Evolutionary conservation across 2,113 vertebrate genomes (phyloP).

Genomic region (Ciconia boyciana): DNA sequence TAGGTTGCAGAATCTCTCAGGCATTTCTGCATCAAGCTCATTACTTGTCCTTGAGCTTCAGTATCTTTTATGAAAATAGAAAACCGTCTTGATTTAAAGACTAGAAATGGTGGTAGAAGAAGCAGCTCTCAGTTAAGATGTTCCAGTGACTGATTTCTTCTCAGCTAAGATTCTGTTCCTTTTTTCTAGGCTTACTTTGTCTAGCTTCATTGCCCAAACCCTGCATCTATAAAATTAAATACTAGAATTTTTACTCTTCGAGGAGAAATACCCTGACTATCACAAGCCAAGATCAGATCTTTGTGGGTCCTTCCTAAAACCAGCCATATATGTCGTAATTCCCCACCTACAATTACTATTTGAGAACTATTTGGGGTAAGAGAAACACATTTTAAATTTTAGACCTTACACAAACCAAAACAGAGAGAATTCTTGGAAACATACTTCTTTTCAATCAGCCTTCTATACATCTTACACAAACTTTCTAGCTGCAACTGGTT

Average conservation of each 20-base stretch:
- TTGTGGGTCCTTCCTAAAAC: background rate
- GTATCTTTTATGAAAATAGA: background rate
- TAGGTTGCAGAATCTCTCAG: background rate
- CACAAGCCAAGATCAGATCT: background rate
- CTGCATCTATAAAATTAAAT: background rate
- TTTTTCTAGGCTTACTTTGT: background rate
- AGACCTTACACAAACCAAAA: background rate
- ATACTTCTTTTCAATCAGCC: background rate
- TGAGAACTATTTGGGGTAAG: background rate
- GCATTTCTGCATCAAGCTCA: background rate
- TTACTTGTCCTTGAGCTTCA: background rate
- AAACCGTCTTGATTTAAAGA: background rate
- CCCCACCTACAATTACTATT: background rate
- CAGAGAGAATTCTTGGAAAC: background rate
- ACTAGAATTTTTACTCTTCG: background rate
- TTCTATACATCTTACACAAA: background rate
- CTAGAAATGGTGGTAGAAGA: background rate
- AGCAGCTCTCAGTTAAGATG: background rate
- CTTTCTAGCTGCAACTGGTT: background rate
- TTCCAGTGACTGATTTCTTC: background rate
- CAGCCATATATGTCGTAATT: background rate
- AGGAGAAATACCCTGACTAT: background rate
- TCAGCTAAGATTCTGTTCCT: conserved; percentile 31
- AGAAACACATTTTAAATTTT: background rate
- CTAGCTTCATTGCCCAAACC: background rate